phyloP scores from a whole-genome alignment of 1,140 invertebrate genomes.

The Homarus americanus region DNA sequence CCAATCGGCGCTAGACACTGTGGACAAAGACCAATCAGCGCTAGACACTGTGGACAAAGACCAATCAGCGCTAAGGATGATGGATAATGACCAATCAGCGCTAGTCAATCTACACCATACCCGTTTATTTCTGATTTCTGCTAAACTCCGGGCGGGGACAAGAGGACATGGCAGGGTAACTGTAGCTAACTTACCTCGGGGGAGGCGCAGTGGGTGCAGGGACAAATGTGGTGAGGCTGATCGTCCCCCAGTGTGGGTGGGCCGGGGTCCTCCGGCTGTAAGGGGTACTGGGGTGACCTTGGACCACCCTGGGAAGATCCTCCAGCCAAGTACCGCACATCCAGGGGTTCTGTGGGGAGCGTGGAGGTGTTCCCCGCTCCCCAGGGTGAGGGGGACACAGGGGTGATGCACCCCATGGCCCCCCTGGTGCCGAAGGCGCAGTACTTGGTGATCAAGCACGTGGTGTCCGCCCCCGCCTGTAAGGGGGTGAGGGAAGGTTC shows the following conservation, averaged over 20 bases:
- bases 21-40: too few species aligned
- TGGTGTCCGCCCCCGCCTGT: constrained; percentile 36
- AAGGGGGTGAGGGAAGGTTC: constrained; percentile 24
- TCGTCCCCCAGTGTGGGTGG: constrained; percentile 28
- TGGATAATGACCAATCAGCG: too few species aligned
- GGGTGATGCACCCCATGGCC: neutral
- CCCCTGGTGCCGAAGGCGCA: neutral
- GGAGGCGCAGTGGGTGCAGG: constrained; percentile 24
- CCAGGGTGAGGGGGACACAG: neutral
- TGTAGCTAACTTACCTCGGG: constrained; percentile 1
- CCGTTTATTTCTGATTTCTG: too few species aligned
- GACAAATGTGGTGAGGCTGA: neutral
- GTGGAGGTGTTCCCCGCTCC: too few species aligned
- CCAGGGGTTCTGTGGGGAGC: constrained; percentile 5
- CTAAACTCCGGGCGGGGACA: too few species aligned
- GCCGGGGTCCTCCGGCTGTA: neutral
- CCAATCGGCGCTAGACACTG: too few species aligned
- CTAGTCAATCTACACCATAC: too few species aligned
- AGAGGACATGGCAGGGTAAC: too few species aligned
- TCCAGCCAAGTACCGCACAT: constrained; percentile 27
- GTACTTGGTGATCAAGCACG: neutral
- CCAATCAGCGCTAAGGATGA: too few species aligned
- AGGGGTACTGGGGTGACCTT: neutral
- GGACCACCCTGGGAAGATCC: neutral
- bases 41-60: too few species aligned